Base-by-base conservation (phyloP, 2,113 vertebrate species). In the Gambusia holbrooki region DNA sequence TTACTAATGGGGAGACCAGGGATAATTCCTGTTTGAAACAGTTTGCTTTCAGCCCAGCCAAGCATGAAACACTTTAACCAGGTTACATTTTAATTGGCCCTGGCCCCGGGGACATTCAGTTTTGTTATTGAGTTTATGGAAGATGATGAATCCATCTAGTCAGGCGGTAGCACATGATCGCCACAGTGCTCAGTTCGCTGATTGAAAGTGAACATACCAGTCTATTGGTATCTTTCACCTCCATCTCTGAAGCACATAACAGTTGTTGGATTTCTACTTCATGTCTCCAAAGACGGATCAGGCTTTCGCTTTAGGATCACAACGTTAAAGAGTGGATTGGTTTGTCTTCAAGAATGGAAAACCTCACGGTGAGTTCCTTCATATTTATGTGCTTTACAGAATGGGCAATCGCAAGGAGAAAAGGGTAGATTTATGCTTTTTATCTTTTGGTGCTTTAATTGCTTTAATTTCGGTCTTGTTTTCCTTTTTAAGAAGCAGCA, bases 81-180 rank as follows among this genome's bases (percentile, higher is more conserved):
- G 60, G 88, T 88, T 90, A 85, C 79, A 71, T 91, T 94, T 93
- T 94, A 94, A 95, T 94, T 95, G 92, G 91, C 74, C n/a, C 1
- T 65, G 30, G 25, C 92, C 79, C 80, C 15, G 73, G 60, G 87
- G 88, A 66, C 3, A 54, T 51, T 63, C 17, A 62, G 35, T 87
- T 77, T 71, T 92, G 93, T 93, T 93, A 71, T 90, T 93, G 87
- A 88, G 82, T 79, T 88, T 80, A 83, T 84, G 64, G 76, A 81
- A 15, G 62, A 63, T 74, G 71, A 84, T 83, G 65, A 77, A 69
- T 87, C 54, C 65, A 83, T 77, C 60, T 73, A 88, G 88, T 91
- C 85, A 78, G 78, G 65, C 29, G 42, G 66, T 82, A 65, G 71
- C 86, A 83, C 71, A 84, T 80, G 87, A 89, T 86, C 29, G 12